Evolutionary conservation across 2,113 vertebrate genomes (phyloP).

Genomic region (Tympanuchus pallidicinctus): DNA sequence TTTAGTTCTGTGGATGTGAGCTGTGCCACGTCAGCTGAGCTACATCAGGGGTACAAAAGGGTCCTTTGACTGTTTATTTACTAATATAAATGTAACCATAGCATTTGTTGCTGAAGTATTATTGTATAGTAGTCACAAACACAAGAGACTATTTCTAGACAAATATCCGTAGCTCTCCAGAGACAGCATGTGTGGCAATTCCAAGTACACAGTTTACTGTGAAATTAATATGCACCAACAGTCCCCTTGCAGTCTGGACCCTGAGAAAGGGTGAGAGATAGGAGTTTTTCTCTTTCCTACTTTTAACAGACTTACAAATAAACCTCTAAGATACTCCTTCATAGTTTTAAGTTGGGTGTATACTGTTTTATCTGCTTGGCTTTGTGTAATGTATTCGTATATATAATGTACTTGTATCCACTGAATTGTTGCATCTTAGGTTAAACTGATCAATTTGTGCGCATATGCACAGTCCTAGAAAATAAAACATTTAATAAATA

Average conservation of each 20-base stretch:
- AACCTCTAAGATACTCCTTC: background rate
- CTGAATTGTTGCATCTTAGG: background rate
- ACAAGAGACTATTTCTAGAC: slow-evolving; percentile 19
- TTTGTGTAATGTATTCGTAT: background rate
- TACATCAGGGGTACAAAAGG: background rate
- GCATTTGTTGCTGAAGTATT: slow-evolving; percentile 39
- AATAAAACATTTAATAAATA: background rate
- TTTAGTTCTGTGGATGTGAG: background rate
- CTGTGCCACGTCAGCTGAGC: slow-evolving; percentile 11
- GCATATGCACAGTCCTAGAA: background rate
- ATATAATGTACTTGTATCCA: background rate
- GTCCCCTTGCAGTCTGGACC: slow-evolving; percentile 44
- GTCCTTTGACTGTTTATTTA: slow-evolving; percentile 35
- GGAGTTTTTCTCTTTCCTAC: background rate
- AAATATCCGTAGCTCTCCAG: slow-evolving; percentile 37
- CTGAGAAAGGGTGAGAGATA: background rate
- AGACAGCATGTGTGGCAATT: slow-evolving; percentile 53
- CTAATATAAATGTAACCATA: slow-evolving; percentile 47
- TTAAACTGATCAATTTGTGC: background rate
- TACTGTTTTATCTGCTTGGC: background rate
- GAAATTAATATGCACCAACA: slow-evolving; percentile 64
- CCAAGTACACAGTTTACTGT: slow-evolving; percentile 29
- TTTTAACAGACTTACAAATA: background rate
- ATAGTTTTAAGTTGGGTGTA: background rate
- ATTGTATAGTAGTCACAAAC: slow-evolving; percentile 36